A percentile compares a stretch with the other conserved stretches of the same genome.
Evolutionary conservation across 2,113 vertebrate species (phyloP).

Genomic region (Catharus fuscescens): DNA sequence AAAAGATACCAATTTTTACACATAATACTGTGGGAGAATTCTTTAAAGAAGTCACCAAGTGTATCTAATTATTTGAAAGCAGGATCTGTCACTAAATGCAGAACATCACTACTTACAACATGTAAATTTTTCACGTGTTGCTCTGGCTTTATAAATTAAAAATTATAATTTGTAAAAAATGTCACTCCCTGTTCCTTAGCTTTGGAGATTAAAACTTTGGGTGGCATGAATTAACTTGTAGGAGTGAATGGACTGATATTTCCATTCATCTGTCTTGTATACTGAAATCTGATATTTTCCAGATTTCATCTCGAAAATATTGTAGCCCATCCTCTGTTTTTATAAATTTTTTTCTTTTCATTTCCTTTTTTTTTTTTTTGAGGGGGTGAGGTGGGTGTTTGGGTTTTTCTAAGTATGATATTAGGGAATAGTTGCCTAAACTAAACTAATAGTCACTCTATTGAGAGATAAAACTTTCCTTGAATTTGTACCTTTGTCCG

Average conservation of each 20-base stretch:
- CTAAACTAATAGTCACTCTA: not conserved
- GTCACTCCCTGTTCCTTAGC: not conserved
- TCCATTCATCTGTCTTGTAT: not conserved
- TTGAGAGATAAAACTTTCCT: not conserved
- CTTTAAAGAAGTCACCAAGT: not conserved
- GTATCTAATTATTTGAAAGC: not conserved
- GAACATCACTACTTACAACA: not conserved
- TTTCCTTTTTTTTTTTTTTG: too few relatives aligned
- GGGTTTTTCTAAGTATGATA: not conserved
- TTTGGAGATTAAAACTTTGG: not conserved
- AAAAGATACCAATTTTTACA: not conserved
- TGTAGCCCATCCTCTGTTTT: not conserved
- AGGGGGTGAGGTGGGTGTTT: not conserved
- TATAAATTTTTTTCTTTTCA: fast-evolving
- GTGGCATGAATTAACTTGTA: not conserved
- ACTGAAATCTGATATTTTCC: not conserved
- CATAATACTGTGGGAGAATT: not conserved
- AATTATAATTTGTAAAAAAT: not conserved
- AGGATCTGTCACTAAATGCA: not conserved
- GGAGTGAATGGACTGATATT: not conserved
- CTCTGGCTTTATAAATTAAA: not conserved
- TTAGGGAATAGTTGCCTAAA: not conserved
- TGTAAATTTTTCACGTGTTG: not conserved
- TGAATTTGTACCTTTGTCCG: conserved; percentile 81
- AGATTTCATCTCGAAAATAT: not conserved